phyloP scores from a whole-genome alignment of 2,888 invertebrate genomes.

The Pedicia rivosa region DNA sequence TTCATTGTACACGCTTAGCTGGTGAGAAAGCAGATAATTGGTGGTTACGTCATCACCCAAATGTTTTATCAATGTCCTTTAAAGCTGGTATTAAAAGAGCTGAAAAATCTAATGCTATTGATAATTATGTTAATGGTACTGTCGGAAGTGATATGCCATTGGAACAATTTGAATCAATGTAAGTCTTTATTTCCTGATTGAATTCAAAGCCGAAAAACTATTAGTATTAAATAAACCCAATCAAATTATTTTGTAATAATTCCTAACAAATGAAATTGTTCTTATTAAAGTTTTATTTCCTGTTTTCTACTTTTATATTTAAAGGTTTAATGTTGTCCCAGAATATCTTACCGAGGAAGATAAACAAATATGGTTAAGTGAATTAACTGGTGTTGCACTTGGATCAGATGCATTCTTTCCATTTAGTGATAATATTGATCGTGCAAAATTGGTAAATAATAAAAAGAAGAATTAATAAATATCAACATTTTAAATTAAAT shows the following conservation, averaged over 20 bases:
- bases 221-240: no score
- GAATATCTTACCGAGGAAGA: slow-evolving; percentile 50
- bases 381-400: slow-evolving; percentile 63
- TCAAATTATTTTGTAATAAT: no score
- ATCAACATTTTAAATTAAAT: no score
- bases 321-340: slow-evolving; percentile 40
- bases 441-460: slow-evolving; percentile 61
- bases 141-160: slow-evolving; percentile 74
- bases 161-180: slow-evolving; percentile 55
- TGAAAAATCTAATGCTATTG: slow-evolving; percentile 88
- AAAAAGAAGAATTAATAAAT: neutral
- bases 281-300: no score
- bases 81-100: slow-evolving; percentile 75
- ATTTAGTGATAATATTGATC: slow-evolving; percentile 91
- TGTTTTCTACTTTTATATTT: slow-evolving; percentile 6
- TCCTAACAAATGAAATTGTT: no score
- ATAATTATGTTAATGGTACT: slow-evolving; percentile 86
- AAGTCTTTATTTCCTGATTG: slow-evolving; percentile 24
- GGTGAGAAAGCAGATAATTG: slow-evolving; percentile 96
- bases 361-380: slow-evolving; percentile 47
- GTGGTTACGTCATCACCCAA: slow-evolving; percentile 92
- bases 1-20: slow-evolving; percentile 94
- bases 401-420: slow-evolving; percentile 98
- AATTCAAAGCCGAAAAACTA: neutral
- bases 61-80: slow-evolving; percentile 68